Conservation (phyloP, 2,113 vertebrate species). For the Crotalus tigris region DNA sequence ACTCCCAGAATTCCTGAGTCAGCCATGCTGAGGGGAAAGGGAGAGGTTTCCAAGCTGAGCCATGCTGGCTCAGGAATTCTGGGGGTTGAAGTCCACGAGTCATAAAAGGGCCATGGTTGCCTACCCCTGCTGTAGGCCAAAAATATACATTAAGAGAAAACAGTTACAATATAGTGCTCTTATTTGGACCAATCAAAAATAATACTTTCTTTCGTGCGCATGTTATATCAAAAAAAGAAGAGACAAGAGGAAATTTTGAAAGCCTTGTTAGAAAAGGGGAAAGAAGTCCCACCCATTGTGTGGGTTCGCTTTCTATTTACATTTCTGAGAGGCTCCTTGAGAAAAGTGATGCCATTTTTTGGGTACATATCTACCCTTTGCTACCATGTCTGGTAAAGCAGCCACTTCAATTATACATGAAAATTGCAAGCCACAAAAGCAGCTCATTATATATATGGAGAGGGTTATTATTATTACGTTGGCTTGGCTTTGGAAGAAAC, state of each 20-base stretch:
- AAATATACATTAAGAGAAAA: not conserved
- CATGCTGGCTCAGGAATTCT: too few species aligned
- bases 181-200: not conserved
- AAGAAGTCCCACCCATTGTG: not conserved
- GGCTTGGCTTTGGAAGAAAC: not conserved
- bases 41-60: too few species aligned
- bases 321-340: not conserved
- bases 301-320: not conserved
- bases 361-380: not conserved
- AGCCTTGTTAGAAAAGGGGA: not conserved
- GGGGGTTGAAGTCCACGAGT: too few species aligned
- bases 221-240: not conserved
- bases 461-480: not conserved
- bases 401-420: constrained; percentile 13
- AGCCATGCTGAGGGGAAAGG: too few species aligned
- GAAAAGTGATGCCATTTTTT: not conserved
- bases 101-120: too few species aligned
- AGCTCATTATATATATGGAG: not conserved
- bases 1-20: too few species aligned
- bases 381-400: constrained; percentile 22
- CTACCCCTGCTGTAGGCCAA: not conserved
- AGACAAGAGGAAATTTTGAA: not conserved
- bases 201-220: not conserved
- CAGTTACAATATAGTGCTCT: not conserved
- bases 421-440: constrained; percentile 18